A percentile compares a stretch with the other conserved stretches of the same genome.
Evolutionary conservation across 2,113 vertebrate species (phyloP).

Genomic region (Bos indicus): DNA sequence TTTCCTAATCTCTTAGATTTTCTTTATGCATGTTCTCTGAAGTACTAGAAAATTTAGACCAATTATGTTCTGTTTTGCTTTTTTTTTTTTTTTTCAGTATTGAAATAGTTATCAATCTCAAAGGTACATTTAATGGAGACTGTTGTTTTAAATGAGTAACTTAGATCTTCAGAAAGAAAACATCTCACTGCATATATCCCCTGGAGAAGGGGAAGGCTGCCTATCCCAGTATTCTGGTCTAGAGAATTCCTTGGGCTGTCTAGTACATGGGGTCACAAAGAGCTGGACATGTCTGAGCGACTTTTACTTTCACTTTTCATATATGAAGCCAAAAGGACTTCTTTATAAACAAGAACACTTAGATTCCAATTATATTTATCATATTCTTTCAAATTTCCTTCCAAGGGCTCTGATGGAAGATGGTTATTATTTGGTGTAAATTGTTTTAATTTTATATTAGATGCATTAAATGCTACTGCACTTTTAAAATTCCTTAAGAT

Average conservation of each 20-base stretch:
- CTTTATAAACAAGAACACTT: not conserved
- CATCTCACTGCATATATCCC: not conserved
- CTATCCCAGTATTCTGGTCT: not conserved
- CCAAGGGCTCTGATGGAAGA: not conserved
- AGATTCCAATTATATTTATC: not conserved
- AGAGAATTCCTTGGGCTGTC: not conserved
- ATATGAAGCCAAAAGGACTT: not conserved
- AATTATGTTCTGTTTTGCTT: not conserved
- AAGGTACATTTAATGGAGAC: not conserved
- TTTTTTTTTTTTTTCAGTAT: not conserved
- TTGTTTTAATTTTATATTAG: not conserved
- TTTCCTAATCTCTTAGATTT: not conserved
- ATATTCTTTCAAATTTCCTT: not conserved
- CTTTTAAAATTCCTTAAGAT: not conserved
- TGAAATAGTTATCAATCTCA: not conserved
- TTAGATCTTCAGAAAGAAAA: not conserved
- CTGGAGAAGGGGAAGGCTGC: not conserved
- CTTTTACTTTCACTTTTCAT: not conserved
- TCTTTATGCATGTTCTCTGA: not conserved
- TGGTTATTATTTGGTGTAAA: not conserved
- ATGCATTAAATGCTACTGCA: not conserved
- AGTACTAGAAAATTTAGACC: not conserved
- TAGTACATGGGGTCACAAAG: not conserved
- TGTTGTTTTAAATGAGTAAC: not conserved
- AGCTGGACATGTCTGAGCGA: not conserved